phyloP scores from a whole-genome alignment of 2,888 invertebrate genomes.

The Cinara cedri region DNA sequence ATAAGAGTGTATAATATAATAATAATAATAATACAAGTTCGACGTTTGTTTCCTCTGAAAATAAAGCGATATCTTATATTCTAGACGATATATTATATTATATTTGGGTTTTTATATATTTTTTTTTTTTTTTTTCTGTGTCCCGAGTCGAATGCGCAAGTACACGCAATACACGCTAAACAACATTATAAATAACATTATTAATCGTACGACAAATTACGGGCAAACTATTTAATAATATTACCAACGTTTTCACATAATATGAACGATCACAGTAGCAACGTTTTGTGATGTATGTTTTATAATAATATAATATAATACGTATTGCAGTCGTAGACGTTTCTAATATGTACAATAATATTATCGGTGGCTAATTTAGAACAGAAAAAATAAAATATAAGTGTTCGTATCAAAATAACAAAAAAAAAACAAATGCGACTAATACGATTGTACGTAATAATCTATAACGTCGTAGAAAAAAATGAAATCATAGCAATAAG shows the following conservation, averaged over 20 bases:
- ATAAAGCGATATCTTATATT: constrained; percentile 19
- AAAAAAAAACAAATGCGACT: too few relatives aligned
- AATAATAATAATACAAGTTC: constrained; percentile 3
- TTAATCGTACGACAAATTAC: constrained; percentile 19
- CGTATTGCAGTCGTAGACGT: constrained; percentile 34
- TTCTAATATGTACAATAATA: constrained; percentile 24
- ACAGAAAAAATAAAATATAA: background rate
- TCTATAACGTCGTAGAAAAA: constrained; percentile 39
- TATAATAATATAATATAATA: background rate
- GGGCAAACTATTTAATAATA: constrained; percentile 34
- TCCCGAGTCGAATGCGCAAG: constrained; percentile 13
- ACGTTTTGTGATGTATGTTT: constrained; percentile 36
- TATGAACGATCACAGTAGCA: constrained; percentile 48
- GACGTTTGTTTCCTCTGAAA: constrained; percentile 26
- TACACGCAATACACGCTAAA: constrained; percentile 45
- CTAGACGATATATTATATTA: too few relatives aligned
- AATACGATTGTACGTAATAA: constrained; percentile 29
- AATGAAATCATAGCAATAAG: too few relatives aligned
- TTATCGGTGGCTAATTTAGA: constrained; percentile 29
- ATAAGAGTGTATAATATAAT: constrained; percentile 8
- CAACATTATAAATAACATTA: too few relatives aligned
- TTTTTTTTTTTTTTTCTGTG: too few relatives aligned
- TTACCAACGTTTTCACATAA: constrained; percentile 25
- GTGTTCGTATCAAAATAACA: constrained; percentile 22
- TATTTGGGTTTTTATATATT: too few relatives aligned